Base-by-base conservation (phyloP, 2,888 invertebrate genomes). In the Heliconius sara region DNA sequence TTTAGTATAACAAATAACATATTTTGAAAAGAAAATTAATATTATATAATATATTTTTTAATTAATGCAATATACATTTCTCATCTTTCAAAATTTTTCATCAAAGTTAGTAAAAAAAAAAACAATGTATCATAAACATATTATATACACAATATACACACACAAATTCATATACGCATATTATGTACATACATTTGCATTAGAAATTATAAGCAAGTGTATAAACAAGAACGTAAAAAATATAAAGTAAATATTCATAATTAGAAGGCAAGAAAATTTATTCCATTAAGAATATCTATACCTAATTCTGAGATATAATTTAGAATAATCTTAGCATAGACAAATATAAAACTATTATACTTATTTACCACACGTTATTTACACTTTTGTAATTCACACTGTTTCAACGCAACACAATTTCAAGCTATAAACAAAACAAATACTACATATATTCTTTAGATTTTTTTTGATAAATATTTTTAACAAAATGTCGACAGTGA, bases 251-350 rank as follows among this genome's bases (percentile, higher is more conserved):
- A 57, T n/a, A 57, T 57, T 10, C 2, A 9, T 3, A 57, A 7
- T 57, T n/a, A 10, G 22, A 25, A 10, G 25, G 25, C 63, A 63
- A 22, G 30, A 57, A n/a, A 57, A 57, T 10, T 7, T 22, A 57
- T n/a, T n/a, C 57, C 12, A 63, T 12, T 25, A 47, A 47, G 12
- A 9, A 25, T 25, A 25, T 63, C 0, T 63, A 63, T 13, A 52
- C 6, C 16, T 52, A 52, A 52, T 52, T 52, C 52, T 52, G 19
- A 52, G 19, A 19, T 6, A 16, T 47, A 52, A 7, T 52, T 52
- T 19, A 52, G 7, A 52, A 19, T 43, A 68, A 68, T 68, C n/a
- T 68, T 3, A 70, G 70, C 70, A 70, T 43, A 70, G 70, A 70
- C n/a, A 70, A 70, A 43, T 43, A 70, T 25, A 43, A 25, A 70